These are phyloP conservation scores for Gibbula magus DNA, from an alignment of 2,888 invertebrate genomes.

Conservation along the genomic window DNA sequence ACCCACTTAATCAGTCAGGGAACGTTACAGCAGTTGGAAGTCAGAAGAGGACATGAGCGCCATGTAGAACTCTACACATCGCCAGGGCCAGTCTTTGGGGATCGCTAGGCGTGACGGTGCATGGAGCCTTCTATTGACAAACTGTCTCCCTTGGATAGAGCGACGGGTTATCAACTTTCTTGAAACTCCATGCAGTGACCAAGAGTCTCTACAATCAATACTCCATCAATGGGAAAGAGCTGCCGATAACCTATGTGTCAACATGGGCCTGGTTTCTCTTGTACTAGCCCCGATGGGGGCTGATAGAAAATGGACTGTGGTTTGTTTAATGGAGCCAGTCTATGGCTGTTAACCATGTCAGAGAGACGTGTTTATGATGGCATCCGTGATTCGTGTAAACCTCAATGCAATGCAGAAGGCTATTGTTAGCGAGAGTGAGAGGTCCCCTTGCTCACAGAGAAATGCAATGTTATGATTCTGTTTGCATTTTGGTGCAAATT, in stretches of 20 bases:
- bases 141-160: constrained; percentile 16
- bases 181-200: background rate
- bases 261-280: constrained; percentile 8
- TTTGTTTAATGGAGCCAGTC: constrained; percentile 10
- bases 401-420: background rate
- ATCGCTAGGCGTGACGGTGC: constrained; percentile 9
- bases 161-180: constrained; percentile 18
- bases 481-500: background rate
- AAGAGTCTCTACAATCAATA: constrained; percentile 15
- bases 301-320: constrained; percentile 16
- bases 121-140: constrained; percentile 15
- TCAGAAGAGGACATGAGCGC: no score
- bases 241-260: constrained; percentile 6
- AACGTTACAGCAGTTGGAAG: no score
- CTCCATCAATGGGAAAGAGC: constrained; percentile 11
- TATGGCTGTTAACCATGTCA: background rate
- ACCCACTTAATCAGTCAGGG: no score
- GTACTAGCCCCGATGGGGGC: background rate
- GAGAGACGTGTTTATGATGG: constrained; percentile 5
- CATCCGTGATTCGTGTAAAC: background rate
- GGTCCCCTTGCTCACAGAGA: no score
- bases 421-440: background rate
- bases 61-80: background rate
- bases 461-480: background rate
- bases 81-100: background rate